Conservation (phyloP, 2,113 vertebrate genomes). For the Onychostoma macrolepis region DNA sequence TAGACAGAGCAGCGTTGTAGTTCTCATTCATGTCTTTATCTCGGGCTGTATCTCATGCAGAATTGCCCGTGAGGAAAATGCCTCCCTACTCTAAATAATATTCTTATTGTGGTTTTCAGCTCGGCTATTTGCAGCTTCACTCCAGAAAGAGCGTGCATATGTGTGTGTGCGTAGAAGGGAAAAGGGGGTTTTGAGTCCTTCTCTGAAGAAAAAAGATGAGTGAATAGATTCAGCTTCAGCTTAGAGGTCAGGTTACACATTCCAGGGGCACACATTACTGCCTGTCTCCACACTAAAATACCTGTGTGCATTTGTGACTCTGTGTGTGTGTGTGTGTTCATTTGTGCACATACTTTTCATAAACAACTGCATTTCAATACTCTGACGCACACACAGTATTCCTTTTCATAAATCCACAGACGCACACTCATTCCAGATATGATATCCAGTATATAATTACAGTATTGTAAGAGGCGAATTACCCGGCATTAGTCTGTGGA, state of each 20-base stretch:
- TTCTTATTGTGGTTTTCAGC: conserved; percentile 16
- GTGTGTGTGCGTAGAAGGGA: not conserved
- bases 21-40: conserved; percentile 54
- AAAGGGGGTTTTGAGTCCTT: conserved; percentile 53
- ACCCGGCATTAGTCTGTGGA: conserved; percentile 15
- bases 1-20: conserved; percentile 33
- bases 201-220: conserved; percentile 70
- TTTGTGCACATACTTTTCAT: conserved; percentile 17
- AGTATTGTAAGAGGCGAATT: conserved; percentile 29
- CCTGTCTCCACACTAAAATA: conserved; percentile 76
- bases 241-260: conserved; percentile 78
- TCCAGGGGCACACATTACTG: conserved; percentile 74
- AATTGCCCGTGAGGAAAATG: conserved; percentile 22
- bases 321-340: conserved; percentile 12
- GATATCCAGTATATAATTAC: conserved; percentile 36
- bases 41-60: conserved; percentile 34
- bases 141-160: not conserved
- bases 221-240: conserved; percentile 71
- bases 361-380: not conserved
- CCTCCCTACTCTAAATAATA: conserved; percentile 23
- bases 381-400: conserved; percentile 26
- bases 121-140: not conserved
- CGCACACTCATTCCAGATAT: conserved; percentile 12
- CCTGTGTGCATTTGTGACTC: conserved; percentile 62
- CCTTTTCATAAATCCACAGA: conserved; percentile 28